These are phyloP conservation scores for Gonioctena quinquepunctata DNA, from an alignment of 1,140 invertebrate species.

Conservation along the genomic window DNA sequence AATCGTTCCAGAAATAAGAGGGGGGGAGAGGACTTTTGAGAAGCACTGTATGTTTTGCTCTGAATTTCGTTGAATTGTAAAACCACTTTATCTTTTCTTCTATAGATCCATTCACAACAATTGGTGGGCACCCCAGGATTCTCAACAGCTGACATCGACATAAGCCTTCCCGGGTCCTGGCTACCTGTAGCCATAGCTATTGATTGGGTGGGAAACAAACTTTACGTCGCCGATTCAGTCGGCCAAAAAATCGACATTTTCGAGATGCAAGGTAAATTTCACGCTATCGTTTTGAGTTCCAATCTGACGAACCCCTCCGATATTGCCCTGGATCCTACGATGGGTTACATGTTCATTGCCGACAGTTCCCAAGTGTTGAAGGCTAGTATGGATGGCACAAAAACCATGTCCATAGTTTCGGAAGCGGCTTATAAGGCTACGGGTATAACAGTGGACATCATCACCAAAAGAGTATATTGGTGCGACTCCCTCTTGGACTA, in stretches of 20 bases:
- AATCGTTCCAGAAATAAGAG: no score
- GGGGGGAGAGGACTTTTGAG: no score
- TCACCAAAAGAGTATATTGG: constrained; percentile 91
- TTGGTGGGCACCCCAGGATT: constrained; percentile 56
- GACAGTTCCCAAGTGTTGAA: constrained; percentile 87
- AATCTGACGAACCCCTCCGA: constrained; percentile 91
- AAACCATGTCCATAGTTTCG: constrained; percentile 79
- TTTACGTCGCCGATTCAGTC: constrained; percentile 92
- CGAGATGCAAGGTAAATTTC: constrained; percentile 79
- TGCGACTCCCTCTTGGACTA: constrained; percentile 95
- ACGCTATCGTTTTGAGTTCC: constrained; percentile 88
- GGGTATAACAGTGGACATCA: constrained; percentile 84
- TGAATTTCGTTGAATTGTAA: no score
- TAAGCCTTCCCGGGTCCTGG: constrained; percentile 80
- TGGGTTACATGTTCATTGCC: constrained; percentile 92
- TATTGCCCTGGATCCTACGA: constrained; percentile 87
- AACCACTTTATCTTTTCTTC: no score
- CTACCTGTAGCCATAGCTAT: constrained; percentile 87
- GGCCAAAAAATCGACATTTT: constrained; percentile 94
- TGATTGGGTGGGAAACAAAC: constrained; percentile 96
- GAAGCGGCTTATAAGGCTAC: constrained; percentile 90
- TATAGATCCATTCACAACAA: constrained; percentile 67
- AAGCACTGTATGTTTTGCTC: no score
- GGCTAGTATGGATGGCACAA: constrained; percentile 91
- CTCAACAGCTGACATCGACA: constrained; percentile 64